Percentiles rank a stretch among this genome's conserved stretches.
These are phyloP conservation scores for Brienomyrus brachyistius DNA, from an alignment of 2,113 vertebrate genomes.

Conservation along the genomic window DNA sequence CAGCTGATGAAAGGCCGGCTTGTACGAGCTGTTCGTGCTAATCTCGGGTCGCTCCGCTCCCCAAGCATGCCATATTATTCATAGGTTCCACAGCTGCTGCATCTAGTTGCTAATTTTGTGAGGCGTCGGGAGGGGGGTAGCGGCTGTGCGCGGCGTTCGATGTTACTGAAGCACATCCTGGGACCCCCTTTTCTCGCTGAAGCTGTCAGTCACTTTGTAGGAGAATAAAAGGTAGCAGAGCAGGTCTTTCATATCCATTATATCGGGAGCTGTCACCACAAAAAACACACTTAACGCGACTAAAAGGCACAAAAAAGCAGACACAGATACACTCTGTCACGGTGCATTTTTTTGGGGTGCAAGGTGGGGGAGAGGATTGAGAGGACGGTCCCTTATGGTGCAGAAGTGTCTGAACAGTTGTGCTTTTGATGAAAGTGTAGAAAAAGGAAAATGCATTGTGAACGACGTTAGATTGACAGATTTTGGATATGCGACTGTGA, in stretches of 20 bases:
- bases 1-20: constrained; percentile 22
- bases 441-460: not conserved
- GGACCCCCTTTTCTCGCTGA: not conserved
- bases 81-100: not conserved
- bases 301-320: not conserved
- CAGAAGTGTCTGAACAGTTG: not conserved
- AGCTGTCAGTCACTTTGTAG: constrained; percentile 36
- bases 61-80: constrained; percentile 34
- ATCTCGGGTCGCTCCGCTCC: constrained; percentile 28
- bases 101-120: constrained; percentile 35
- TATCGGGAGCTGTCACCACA: constrained; percentile 39
- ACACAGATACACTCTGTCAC: not conserved
- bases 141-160: not conserved
- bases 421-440: not conserved
- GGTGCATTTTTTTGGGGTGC: not conserved
- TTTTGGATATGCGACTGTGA: not conserved
- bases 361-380: not conserved
- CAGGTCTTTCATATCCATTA: constrained; percentile 38
- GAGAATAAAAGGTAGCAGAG: constrained; percentile 21
- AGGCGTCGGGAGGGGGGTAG: not conserved
- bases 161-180: not conserved
- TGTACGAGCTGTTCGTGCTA: constrained; percentile 29
- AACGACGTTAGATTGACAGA: not conserved
- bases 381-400: not conserved
- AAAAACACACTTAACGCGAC: not conserved